Base-by-base conservation (phyloP, 2,888 invertebrate genomes). In the Meiosimyza platycephala region DNA sequence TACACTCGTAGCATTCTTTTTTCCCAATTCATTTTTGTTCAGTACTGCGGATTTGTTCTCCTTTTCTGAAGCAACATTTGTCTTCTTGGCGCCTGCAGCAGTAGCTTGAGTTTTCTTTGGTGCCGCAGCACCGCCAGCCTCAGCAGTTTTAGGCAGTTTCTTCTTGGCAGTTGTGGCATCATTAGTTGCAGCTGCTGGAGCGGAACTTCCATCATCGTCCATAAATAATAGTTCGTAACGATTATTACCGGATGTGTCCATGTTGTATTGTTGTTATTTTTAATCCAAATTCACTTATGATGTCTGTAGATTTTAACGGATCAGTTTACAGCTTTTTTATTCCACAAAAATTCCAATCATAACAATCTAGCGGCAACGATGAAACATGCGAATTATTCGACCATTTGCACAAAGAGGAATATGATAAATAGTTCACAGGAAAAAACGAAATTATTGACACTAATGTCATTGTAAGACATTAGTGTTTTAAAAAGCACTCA, bases 201-300 rank as follows among this genome's bases (percentile, higher is more conserved):
- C 47, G 16, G 18, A 76, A 65, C 75, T 77, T 40, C 75, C 77
- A 63, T 86, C 85, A 70, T 85, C 85, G 71, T 85, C 85, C 83
- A 85, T 80, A 75, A 80, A 86, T 78, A 86, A 84, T 79, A 86
- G 77, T 75, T 85, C 85, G 76, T 85, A 86, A n/a, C 85, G 85
- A 81, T 85, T 85, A 67, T 83, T 83, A 73, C 81, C 84, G 51
- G 85, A 80, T 74, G 73, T 82, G 72, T 86, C 85, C 86, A 86
- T 85, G 7, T 5, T 63, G 40, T 4, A 54, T 70, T 70, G 18
- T 6, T 33, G 7, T 2, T 63, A 54, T 47, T 47, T 63, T 63
- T 15, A 54, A 18, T 33, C 47, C 4, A 18, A 52, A 15, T 47
- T 16, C 15, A 63, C 40, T 40, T 63, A 18, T 40, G 70, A 70